Conservation (phyloP, 2,113 vertebrate species). For the Casuarius casuarius region DNA sequence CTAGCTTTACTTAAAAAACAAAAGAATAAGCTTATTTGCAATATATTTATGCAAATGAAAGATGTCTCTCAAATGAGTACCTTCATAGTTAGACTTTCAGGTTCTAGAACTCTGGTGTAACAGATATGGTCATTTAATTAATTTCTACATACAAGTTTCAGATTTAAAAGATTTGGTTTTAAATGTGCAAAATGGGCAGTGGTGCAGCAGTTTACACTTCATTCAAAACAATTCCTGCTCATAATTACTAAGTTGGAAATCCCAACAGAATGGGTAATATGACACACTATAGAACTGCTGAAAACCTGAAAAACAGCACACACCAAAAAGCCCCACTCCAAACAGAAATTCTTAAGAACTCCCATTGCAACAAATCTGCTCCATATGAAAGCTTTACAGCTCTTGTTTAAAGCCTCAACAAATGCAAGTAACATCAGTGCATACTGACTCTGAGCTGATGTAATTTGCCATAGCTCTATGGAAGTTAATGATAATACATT, state of each 20-base stretch:
- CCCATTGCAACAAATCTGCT: slow-evolving; percentile 17
- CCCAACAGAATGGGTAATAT: neutral
- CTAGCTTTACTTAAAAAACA: neutral
- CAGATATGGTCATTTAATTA: slow-evolving; percentile 23
- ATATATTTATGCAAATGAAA: neutral
- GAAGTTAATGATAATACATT: slow-evolving; percentile 2
- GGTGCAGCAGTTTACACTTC: neutral
- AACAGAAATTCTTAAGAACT: neutral
- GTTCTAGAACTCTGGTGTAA: slow-evolving; percentile 3
- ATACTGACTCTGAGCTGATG: neutral
- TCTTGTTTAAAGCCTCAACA: neutral
- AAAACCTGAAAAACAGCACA: neutral
- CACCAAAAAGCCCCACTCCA: neutral
- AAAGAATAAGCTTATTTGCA: neutral
- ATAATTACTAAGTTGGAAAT: slow-evolving; percentile 28
- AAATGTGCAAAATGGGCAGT: slow-evolving; percentile 10
- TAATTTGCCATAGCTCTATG: neutral
- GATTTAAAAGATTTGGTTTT: slow-evolving; percentile 15
- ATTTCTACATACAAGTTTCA: slow-evolving; percentile 9
- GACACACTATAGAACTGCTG: neutral
- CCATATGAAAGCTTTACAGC: neutral
- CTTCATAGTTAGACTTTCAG: neutral
- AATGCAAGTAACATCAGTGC: slow-evolving; percentile 14
- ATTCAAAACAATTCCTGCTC: slow-evolving; percentile 14
- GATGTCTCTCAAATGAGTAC: neutral